phyloP scores from a whole-genome alignment of 2,113 vertebrate species.

The Barbus barbus region DNA sequence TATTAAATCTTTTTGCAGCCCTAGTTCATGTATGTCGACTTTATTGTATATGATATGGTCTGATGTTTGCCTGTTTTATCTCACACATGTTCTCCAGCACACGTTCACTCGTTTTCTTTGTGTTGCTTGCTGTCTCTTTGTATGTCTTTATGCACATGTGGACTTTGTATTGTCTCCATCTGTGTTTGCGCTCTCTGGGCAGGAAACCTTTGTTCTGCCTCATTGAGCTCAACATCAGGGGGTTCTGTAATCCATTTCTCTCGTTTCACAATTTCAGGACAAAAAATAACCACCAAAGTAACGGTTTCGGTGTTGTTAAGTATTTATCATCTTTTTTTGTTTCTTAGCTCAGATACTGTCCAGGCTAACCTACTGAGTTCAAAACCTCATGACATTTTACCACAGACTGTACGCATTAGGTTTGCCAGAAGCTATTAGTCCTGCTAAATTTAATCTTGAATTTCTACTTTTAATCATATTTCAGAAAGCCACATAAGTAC shows the following conservation, averaged over 20 bases:
- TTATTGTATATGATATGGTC: neutral
- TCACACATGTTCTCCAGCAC: conserved; percentile 7
- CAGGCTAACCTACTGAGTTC: conserved; percentile 1
- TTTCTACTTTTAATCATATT: neutral
- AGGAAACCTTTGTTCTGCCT: conserved; percentile 58
- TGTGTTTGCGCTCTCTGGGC: conserved; percentile 47
- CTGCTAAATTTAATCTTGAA: neutral
- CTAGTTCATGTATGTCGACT: neutral
- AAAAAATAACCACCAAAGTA: conserved; percentile 54
- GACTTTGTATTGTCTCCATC: conserved; percentile 46
- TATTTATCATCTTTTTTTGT: neutral
- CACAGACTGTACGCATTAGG: neutral
- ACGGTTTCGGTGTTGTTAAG: conserved; percentile 31
- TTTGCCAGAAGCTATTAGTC: neutral
- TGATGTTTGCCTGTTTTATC: neutral
- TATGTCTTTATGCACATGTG: conserved; percentile 43
- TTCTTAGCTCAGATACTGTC: conserved; percentile 29
- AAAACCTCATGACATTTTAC: neutral
- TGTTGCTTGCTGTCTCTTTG: conserved; percentile 11
- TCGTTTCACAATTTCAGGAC: conserved; percentile 53
- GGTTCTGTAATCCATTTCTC: conserved; percentile 57
- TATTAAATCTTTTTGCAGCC: neutral
- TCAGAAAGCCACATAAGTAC: neutral
- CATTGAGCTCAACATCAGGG: conserved; percentile 49
- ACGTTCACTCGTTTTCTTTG: neutral